Conservation (phyloP, 2,797 vertebrate genomes). For the Heliangelus exortis region DNA sequence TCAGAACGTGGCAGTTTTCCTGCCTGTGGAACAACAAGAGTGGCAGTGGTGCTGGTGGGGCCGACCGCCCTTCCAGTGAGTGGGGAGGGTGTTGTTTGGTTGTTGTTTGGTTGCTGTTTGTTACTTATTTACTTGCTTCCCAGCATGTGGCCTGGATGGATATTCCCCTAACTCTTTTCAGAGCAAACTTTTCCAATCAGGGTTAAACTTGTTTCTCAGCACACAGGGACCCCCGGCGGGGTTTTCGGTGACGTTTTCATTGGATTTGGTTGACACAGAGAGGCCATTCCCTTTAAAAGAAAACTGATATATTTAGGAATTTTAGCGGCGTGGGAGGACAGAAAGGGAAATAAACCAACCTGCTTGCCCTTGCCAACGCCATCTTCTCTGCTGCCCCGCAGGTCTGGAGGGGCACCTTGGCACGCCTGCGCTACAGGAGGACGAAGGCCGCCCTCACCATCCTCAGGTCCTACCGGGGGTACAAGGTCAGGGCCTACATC, state of each 20-base stretch:
- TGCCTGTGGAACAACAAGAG: background rate
- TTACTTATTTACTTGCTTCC: no score
- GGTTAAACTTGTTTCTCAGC: background rate
- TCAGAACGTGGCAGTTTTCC: background rate
- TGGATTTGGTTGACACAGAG: background rate
- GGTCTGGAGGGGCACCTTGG: conserved; percentile 95
- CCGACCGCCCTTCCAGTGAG: background rate
- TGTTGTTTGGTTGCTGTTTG: no score
- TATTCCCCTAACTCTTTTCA: background rate
- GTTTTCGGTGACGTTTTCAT: rapidly evolving
- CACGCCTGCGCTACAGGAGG: conserved; percentile 89
- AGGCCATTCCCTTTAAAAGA: background rate
- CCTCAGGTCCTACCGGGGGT: conserved; percentile 86
- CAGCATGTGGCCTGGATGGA: no score
- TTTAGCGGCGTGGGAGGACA: background rate
- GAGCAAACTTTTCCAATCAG: background rate
- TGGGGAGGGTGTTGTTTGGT: background rate
- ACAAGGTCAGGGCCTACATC: conserved; percentile 94
- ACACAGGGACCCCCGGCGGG: rapidly evolving
- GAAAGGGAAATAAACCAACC: background rate
- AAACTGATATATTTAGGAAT: background rate
- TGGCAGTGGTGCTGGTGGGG: background rate
- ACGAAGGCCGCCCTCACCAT: conserved; percentile 88
- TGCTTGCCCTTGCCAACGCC: background rate
- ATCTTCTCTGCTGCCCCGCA: conserved; percentile 17